Evolutionary conservation across 2,113 vertebrate genomes (phyloP).

Genomic region (Oostethus manadensis): DNA sequence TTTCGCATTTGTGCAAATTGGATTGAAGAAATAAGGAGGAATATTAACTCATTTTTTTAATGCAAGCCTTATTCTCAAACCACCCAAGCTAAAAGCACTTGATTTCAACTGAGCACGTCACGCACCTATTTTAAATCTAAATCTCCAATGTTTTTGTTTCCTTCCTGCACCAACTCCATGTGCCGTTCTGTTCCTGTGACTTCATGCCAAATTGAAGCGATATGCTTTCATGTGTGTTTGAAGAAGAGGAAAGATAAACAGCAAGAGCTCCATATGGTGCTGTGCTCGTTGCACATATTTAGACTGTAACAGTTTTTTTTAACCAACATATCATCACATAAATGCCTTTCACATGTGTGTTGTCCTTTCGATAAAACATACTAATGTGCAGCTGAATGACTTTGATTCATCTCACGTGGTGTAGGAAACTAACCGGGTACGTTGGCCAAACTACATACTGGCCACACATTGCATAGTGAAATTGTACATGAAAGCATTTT

Average conservation of each 20-base stretch:
- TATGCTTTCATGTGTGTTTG: constrained; percentile 38
- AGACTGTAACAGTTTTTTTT: constrained; percentile 1
- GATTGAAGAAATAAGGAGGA: constrained; percentile 44
- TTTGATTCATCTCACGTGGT: constrained; percentile 21
- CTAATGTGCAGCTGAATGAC: constrained; percentile 19
- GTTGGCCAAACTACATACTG: constrained; percentile 2
- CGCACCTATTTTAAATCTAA: no score
- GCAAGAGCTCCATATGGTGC: background rate
- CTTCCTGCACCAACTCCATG: constrained; percentile 23
- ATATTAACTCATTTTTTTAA: constrained; percentile 45
- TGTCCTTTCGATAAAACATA: constrained; percentile 31
- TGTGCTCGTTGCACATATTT: background rate
- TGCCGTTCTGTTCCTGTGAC: constrained; percentile 36
- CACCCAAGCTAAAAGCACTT: background rate
- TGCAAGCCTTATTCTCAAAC: constrained; percentile 33
- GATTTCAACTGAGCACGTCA: background rate
- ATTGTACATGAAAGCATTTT: constrained; percentile 38
- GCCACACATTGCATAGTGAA: constrained; percentile 23
- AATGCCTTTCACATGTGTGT: constrained; percentile 39
- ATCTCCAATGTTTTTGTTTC: constrained; percentile 46
- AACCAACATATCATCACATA: constrained; percentile 19
- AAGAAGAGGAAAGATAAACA: constrained; percentile 11
- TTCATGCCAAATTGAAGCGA: constrained; percentile 35
- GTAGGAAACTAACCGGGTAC: constrained; percentile 11
- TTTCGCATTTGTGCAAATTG: constrained; percentile 55